Evolutionary conservation across 2,888 invertebrate species (phyloP).

Genomic region (Bedellia somnulentella): DNA sequence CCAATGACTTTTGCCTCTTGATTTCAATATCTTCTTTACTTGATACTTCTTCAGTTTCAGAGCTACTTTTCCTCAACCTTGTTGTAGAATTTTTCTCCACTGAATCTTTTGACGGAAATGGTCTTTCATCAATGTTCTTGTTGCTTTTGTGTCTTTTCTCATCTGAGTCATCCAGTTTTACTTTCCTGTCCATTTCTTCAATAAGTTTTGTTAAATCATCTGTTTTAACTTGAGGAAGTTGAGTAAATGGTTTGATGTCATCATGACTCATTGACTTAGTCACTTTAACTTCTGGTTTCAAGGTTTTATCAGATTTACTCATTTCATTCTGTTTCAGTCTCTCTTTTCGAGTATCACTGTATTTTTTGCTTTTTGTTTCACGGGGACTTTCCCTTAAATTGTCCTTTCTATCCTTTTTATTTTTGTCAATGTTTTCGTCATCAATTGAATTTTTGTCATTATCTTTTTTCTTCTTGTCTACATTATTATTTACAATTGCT

Average conservation of each 20-base stretch:
- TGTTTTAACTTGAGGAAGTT: conserved; percentile 51
- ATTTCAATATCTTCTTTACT: conserved; percentile 33
- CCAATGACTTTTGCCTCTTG: conserved; percentile 59
- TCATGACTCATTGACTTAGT: conserved; percentile 34
- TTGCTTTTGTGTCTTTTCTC: conserved; percentile 9
- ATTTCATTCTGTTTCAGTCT: conserved; percentile 33
- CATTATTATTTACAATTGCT: conserved; percentile 22
- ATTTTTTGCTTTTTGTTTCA: conserved; percentile 49
- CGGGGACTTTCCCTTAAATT: conserved; percentile 45
- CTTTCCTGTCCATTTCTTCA: conserved; percentile 43
- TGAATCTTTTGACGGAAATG: no score
- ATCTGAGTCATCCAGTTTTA: conserved; percentile 26
- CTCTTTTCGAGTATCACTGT: conserved; percentile 51
- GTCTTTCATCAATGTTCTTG: no score
- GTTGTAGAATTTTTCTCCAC: no score
- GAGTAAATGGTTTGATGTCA: conserved; percentile 54
- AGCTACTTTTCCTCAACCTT: conserved; percentile 37
- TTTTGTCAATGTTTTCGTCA: conserved; percentile 21
- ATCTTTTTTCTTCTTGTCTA: conserved; percentile 51
- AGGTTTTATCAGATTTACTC: conserved; percentile 33
- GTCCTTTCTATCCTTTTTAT: conserved; percentile 44
- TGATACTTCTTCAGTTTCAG: conserved; percentile 32
- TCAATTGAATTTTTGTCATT: conserved; percentile 29
- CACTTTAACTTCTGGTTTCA: conserved; percentile 25
- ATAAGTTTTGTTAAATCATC: conserved; percentile 48